Evolutionary conservation across 2,888 invertebrate species (phyloP).

Genomic region (Scaptomyza flava): DNA sequence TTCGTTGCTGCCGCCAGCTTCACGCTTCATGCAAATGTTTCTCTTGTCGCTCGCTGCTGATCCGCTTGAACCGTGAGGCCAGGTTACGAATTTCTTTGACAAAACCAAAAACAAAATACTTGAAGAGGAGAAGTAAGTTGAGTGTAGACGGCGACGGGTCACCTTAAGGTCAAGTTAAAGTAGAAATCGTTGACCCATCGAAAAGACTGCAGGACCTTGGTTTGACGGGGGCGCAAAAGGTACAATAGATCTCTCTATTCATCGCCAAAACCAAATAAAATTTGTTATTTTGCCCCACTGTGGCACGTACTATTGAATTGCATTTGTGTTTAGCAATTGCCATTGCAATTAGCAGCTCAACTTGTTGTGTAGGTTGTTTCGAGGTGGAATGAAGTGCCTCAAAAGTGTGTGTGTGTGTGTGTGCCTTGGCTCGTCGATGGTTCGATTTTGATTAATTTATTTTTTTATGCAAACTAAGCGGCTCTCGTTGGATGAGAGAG

Average conservation of each 20-base stretch:
- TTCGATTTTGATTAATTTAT: slow-evolving; percentile 70
- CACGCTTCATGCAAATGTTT: slow-evolving; percentile 34
- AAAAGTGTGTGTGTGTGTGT: slow-evolving; percentile 22
- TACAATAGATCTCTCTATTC: too few relatives aligned
- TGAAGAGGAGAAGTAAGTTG: background rate
- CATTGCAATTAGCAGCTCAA: slow-evolving; percentile 79
- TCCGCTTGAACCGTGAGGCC: slow-evolving; percentile 48
- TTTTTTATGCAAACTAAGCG: slow-evolving; percentile 75
- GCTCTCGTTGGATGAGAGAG: slow-evolving; percentile 32
- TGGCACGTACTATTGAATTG: slow-evolving; percentile 28
- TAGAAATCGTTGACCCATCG: too few relatives aligned
- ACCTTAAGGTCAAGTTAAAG: too few relatives aligned
- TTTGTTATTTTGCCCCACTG: slow-evolving; percentile 32
- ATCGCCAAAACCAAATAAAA: too few relatives aligned
- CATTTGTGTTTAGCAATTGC: slow-evolving; percentile 63
- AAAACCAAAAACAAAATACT: too few relatives aligned
- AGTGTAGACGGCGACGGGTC: too few relatives aligned
- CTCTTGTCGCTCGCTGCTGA: slow-evolving; percentile 34
- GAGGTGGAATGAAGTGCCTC: slow-evolving; percentile 55
- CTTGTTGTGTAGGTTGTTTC: slow-evolving; percentile 69
- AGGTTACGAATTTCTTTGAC: background rate
- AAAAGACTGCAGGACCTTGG: too few relatives aligned
- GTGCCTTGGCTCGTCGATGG: slow-evolving; percentile 42
- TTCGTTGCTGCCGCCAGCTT: background rate
- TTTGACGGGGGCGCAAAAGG: too few relatives aligned